These are phyloP conservation scores for Suncus etruscus DNA, from an alignment of 2,113 vertebrate genomes.

Conservation along the genomic window DNA sequence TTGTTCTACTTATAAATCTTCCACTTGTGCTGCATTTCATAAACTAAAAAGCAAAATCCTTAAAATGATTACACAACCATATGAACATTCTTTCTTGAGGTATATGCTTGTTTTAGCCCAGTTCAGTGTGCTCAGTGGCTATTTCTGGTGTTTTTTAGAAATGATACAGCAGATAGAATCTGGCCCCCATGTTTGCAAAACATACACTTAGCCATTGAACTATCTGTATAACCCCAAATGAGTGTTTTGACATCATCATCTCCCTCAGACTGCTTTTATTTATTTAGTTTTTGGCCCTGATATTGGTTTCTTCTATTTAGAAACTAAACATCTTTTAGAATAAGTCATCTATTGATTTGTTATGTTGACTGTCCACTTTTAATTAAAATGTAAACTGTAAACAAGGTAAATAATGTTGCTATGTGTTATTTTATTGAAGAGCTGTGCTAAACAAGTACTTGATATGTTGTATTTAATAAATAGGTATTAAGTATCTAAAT, in stretches of 20 bases:
- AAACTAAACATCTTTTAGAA: not conserved
- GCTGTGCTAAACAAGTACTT: not conserved
- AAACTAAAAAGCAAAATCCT: not conserved
- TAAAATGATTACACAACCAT: not conserved
- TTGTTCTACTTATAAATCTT: not conserved
- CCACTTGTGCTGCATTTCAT: not conserved
- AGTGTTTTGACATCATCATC: too few species aligned
- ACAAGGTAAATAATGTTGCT: not conserved
- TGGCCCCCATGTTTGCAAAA: too few species aligned
- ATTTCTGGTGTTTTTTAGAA: too few species aligned
- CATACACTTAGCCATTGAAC: too few species aligned
- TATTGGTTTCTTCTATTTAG: not conserved
- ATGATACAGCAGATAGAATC: too few species aligned
- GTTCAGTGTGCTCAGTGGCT: too few species aligned
- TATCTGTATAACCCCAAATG: too few species aligned
- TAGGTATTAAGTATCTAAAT: not conserved
- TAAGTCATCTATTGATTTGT: not conserved
- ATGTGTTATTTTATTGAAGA: not conserved
- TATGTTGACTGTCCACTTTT: not conserved
- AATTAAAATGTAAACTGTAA: not conserved
- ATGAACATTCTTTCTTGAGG: too few species aligned
- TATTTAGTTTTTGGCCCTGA: too few species aligned
- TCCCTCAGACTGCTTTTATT: too few species aligned
- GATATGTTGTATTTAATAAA: not conserved
- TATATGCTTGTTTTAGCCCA: too few species aligned